Evolutionary conservation across 23 tunicate genomes (phyloP).

Genomic region (Diplosoma virens): DNA sequence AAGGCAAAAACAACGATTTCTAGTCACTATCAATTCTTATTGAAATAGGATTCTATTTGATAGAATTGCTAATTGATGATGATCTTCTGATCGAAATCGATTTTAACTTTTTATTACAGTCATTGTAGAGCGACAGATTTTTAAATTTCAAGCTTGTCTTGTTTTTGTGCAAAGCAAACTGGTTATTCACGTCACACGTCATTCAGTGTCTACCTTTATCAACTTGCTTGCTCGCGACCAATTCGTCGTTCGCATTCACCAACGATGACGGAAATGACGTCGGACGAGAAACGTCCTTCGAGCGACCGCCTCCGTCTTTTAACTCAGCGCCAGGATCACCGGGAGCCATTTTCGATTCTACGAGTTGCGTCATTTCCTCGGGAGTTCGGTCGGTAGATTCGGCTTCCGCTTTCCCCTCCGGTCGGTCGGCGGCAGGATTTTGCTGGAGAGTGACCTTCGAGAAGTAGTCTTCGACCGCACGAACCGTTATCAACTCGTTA

Average conservation of each 20-base stretch:
- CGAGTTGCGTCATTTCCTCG: neutral
- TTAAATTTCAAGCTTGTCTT: too few species aligned
- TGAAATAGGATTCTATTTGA: too few species aligned
- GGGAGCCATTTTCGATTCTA: constrained; percentile 11
- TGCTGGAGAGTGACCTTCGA: neutral
- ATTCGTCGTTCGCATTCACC: neutral
- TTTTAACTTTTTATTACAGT: too few species aligned
- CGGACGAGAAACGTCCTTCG: constrained; percentile 19
- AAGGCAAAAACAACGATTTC: too few species aligned
- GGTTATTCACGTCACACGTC: too few species aligned
- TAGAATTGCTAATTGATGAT: too few species aligned
- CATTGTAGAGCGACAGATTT: too few species aligned
- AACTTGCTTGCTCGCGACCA: neutral
- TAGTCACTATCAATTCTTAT: too few species aligned
- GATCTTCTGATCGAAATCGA: too few species aligned
- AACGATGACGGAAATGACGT: constrained; percentile 23
- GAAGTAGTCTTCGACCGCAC: constrained; percentile 52
- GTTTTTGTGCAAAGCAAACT: too few species aligned
- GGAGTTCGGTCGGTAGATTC: neutral
- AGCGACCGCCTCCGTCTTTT: neutral
- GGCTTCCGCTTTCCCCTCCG: neutral
- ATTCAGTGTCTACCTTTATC: too few species aligned
- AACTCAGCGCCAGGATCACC: neutral
- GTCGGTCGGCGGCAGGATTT: neutral
- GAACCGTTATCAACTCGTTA: constrained; percentile 44